phyloP scores from a whole-genome alignment of 2,797 vertebrate genomes.

The Tarsius wallacei region DNA sequence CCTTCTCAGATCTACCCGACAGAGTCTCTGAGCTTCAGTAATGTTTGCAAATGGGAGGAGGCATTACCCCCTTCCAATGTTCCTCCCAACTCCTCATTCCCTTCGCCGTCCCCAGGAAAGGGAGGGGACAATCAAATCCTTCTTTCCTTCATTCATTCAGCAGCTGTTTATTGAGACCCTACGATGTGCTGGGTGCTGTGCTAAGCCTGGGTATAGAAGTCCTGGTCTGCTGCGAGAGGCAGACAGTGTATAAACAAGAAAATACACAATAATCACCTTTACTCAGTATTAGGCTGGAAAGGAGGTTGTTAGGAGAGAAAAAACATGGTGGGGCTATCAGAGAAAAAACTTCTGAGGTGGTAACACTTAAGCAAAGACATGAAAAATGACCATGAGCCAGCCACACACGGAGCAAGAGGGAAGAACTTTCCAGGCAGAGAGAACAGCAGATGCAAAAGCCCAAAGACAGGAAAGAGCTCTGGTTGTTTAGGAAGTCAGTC shows the following conservation, averaged over 20 bases:
- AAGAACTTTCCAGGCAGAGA: neutral
- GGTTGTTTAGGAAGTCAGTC: neutral
- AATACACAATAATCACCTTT: neutral
- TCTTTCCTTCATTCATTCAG: neutral
- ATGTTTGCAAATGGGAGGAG: neutral
- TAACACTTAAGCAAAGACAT: neutral
- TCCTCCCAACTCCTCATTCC: neutral
- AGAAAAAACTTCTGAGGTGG: neutral
- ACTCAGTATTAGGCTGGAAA: neutral
- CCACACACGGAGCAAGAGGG: neutral
- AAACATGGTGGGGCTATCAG: neutral
- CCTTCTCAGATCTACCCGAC: neutral
- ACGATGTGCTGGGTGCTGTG: neutral
- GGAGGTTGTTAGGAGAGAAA: neutral
- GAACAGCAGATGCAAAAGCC: neutral
- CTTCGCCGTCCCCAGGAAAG: neutral
- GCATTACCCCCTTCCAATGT: neutral
- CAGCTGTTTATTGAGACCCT: neutral
- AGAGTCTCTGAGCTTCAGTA: neutral
- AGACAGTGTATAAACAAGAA: neutral
- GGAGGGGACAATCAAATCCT: neutral
- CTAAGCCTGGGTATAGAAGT: neutral
- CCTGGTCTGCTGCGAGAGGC: neutral
- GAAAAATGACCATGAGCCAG: neutral
- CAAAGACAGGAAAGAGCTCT: neutral